These are phyloP conservation scores for Cavia porcellus DNA, from an alignment of 2,113 vertebrate genomes.

Conservation along the genomic window DNA sequence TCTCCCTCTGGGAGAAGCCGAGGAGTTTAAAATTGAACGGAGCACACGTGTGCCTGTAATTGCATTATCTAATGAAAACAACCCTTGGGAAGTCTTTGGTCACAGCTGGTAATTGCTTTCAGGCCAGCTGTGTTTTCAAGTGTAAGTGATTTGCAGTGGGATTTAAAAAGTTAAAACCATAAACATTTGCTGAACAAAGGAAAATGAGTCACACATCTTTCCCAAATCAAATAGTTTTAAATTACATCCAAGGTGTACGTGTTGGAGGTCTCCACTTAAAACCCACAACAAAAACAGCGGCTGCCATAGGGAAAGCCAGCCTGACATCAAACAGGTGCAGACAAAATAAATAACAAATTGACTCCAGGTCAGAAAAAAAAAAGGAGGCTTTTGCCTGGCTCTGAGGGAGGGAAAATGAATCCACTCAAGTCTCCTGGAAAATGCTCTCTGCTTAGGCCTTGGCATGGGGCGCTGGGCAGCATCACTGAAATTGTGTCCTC, in stretches of 20 bases:
- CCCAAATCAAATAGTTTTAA: constrained; percentile 71
- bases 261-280: constrained; percentile 63
- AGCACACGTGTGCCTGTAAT: constrained; percentile 60
- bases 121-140: constrained; percentile 73
- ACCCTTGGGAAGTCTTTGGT: constrained; percentile 44
- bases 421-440: neutral
- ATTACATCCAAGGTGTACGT: constrained; percentile 63
- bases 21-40: constrained; percentile 28
- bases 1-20: constrained; percentile 49
- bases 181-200: constrained; percentile 79
- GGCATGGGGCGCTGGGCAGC: neutral
- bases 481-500: accelerated
- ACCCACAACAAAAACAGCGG: constrained; percentile 16
- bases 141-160: constrained; percentile 59
- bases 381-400: neutral
- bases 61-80: constrained; percentile 75
- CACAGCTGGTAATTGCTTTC: constrained; percentile 79
- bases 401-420: neutral
- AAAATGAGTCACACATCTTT: constrained; percentile 61
- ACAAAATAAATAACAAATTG: neutral
- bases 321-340: constrained; percentile 61
- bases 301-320: constrained; percentile 14
- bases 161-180: constrained; percentile 80
- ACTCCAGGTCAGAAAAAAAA: accelerated
- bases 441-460: neutral